Evolutionary conservation across 2,888 invertebrate genomes (phyloP), one percentile per base, ranked within the genome.

Genomic region (Tinea semifulvella): DNA sequence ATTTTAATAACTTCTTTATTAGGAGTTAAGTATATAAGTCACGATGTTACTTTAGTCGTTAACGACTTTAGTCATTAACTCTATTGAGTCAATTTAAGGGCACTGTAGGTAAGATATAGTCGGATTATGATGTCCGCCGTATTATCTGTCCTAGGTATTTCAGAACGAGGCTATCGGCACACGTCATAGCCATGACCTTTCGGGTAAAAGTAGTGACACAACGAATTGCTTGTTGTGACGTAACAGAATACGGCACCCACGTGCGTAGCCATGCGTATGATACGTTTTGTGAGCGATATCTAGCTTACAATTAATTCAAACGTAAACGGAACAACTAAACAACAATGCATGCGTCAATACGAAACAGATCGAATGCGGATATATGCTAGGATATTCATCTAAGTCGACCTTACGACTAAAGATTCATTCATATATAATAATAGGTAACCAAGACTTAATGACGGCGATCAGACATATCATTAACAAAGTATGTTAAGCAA

Each of bases 101-200:
- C 36, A 18, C 16, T n/a, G n/a, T n/a, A n/a, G n/a, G n/a, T 31
- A 31, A 31, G 14, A 31, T 31, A 7, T 11, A 31, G 3, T 26
- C 7, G 13, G 31, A 13, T 31, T 31, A 31, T 31, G 13, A 13
- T 31, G 31, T 31, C 13, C 13, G 31, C 16, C 36, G 36, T 36
- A 36, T 14, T 36, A 36, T 36, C n/a, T 7, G 18, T 18, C 18
- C 17, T 36, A 36, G 36, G 18, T 16, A 18, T 18, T 31, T 31
- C 36, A 18, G 17, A 36, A 36, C 18, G 36, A 36, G 36, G 18
- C 16, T 16, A 36, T 18, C 36, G 36, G 36, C 18, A 36, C 49
- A 52, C 52, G 49, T 49, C 49, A 54, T 50, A 53, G 49, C 52
- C 50, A 47, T 56, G 56, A 56, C 56, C 54, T 57, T 56, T 56